These are phyloP conservation scores for Hiodon alosoides DNA, from an alignment of 2,113 vertebrate species.

Conservation along the genomic window DNA sequence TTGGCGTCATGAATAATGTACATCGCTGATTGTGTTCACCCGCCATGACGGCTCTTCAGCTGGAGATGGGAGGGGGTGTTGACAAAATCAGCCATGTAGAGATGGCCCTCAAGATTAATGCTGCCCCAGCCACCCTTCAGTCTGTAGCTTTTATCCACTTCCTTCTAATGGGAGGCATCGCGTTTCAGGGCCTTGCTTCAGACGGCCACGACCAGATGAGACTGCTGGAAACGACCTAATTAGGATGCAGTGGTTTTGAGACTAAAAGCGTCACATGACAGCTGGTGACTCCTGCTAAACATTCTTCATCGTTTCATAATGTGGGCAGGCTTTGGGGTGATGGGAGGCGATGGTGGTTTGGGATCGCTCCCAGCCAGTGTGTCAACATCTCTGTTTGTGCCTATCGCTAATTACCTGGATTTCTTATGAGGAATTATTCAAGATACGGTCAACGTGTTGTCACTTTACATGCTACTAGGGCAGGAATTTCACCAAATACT, in stretches of 20 bases:
- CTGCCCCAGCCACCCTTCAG: neutral
- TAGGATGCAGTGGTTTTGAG: neutral
- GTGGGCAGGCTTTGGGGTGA: neutral
- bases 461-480: no score
- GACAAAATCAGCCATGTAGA: neutral
- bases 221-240: neutral
- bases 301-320: neutral
- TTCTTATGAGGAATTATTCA: no score
- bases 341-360: neutral
- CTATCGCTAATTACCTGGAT: no score
- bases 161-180: neutral
- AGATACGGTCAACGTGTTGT: no score
- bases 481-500: no score
- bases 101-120: neutral
- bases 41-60: neutral
- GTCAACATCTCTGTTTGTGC: no score
- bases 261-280: neutral
- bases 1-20: no score
- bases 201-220: neutral
- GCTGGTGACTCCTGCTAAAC: no score
- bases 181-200: neutral
- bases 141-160: constrained; percentile 6
- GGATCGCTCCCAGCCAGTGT: neutral
- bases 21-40: no score
- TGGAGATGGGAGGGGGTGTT: neutral